These are phyloP conservation scores for Amphiprion ocellaris DNA, from an alignment of 2,113 vertebrate species.

Conservation along the genomic window DNA sequence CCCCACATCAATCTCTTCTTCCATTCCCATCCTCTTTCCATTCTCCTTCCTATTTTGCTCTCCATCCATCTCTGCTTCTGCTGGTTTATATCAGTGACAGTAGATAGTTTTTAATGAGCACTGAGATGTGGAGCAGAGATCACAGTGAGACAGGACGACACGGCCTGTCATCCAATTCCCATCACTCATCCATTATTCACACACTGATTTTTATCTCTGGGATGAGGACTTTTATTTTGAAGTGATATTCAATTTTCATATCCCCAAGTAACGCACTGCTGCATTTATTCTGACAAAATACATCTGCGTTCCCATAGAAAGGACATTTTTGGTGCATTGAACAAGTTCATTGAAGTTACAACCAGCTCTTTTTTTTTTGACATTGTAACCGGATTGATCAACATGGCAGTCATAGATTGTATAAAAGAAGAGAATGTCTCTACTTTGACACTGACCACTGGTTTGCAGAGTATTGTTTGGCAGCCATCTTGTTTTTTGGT, in stretches of 20 bases:
- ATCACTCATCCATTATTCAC: conserved; percentile 82
- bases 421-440: too few species aligned
- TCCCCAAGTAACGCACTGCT: conserved; percentile 39
- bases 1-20: background rate
- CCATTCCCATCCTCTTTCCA: background rate
- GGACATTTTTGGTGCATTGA: conserved; percentile 7
- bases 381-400: background rate
- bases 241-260: conserved; percentile 71
- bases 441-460: too few species aligned
- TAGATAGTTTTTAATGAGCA: conserved; percentile 78
- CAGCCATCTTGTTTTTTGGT: too few species aligned
- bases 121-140: conserved; percentile 76
- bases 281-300: conserved; percentile 72
- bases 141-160: conserved; percentile 72
- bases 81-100: conserved; percentile 63
- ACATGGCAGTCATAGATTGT: background rate
- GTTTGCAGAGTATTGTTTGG: too few species aligned
- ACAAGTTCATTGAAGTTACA: conserved; percentile 8
- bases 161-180: conserved; percentile 76
- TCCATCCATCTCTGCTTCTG: conserved; percentile 45
- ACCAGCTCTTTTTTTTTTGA: background rate
- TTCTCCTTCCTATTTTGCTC: conserved; percentile 37
- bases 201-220: conserved; percentile 63
- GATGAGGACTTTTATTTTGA: conserved; percentile 77
- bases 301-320: conserved; percentile 20